Conservation (phyloP, 2,797 vertebrate genomes). For the Gambelia wislizenii region DNA sequence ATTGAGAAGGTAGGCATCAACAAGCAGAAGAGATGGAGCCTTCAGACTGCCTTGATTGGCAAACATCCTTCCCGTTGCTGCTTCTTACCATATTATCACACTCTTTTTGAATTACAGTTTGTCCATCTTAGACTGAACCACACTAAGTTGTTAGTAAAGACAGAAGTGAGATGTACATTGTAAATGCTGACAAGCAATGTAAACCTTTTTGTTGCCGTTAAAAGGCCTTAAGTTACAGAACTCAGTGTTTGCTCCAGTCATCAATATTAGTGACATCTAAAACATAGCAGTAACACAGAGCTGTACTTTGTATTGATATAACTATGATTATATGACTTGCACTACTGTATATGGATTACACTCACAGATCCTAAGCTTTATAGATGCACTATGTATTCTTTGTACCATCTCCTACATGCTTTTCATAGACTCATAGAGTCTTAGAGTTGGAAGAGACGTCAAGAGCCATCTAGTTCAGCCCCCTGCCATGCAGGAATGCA, state of each 20-base stretch:
- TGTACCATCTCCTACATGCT: neutral
- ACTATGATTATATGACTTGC: neutral
- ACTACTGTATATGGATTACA: no score
- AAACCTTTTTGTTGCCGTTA: neutral
- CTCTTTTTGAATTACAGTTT: neutral
- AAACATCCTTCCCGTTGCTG: neutral
- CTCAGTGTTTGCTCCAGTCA: neutral
- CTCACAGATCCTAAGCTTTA: neutral
- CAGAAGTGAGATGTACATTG: neutral
- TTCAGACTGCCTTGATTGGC: neutral
- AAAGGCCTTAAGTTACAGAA: neutral
- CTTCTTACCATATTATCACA: neutral
- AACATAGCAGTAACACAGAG: neutral
- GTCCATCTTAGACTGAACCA: neutral
- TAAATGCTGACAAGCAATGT: neutral
- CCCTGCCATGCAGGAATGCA: no score
- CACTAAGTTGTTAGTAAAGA: neutral
- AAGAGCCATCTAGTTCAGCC: no score
- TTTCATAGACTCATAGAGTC: no score
- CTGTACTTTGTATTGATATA: neutral
- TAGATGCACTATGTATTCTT: neutral
- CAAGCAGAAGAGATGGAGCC: neutral
- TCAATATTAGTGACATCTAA: neutral
- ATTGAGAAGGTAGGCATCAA: neutral
- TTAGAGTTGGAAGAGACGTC: no score